phyloP scores from a whole-genome alignment of 1,140 invertebrate species.

The Papilio polyxenes region DNA sequence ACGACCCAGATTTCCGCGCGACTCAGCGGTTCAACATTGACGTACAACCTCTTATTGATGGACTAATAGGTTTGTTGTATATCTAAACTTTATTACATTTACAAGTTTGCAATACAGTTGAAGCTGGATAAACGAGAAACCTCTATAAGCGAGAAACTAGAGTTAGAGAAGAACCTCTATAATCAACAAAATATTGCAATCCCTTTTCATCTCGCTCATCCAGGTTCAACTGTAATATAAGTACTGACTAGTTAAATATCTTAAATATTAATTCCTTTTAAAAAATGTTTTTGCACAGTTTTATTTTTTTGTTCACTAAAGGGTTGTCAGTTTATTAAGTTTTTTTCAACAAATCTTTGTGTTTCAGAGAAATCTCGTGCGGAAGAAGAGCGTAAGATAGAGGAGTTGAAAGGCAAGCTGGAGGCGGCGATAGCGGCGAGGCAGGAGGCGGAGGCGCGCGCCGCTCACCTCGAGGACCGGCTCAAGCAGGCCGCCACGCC shows the following conservation, averaged over 20 bases:
- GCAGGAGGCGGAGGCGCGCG: conserved; percentile 96
- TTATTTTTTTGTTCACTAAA: neutral
- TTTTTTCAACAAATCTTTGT: conserved; percentile 18
- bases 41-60: conserved; percentile 94
- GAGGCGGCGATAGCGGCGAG: conserved; percentile 94
- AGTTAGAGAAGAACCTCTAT: too few relatives aligned
- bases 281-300: too few relatives aligned
- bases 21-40: conserved; percentile 91
- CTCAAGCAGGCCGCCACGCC: conserved; percentile 65
- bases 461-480: conserved; percentile 87
- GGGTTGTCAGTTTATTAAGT: too few relatives aligned
- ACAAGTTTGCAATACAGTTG: neutral
- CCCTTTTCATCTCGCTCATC: too few relatives aligned
- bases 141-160: too few relatives aligned
- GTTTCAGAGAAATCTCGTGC: conserved; percentile 85
- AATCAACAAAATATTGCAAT: too few relatives aligned
- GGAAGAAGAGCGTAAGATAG: conserved; percentile 87
- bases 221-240: too few relatives aligned
- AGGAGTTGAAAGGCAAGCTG: conserved; percentile 90
- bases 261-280: too few relatives aligned
- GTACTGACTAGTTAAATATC: too few relatives aligned
- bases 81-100: too few relatives aligned
- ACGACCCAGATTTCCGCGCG: conserved; percentile 96
- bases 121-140: too few relatives aligned
- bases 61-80: conserved; percentile 86